A percentile compares a stretch with the other conserved stretches of the same genome.
Conservation (phyloP, 2,113 vertebrate genomes). For the Odontesthes bonariensis region DNA sequence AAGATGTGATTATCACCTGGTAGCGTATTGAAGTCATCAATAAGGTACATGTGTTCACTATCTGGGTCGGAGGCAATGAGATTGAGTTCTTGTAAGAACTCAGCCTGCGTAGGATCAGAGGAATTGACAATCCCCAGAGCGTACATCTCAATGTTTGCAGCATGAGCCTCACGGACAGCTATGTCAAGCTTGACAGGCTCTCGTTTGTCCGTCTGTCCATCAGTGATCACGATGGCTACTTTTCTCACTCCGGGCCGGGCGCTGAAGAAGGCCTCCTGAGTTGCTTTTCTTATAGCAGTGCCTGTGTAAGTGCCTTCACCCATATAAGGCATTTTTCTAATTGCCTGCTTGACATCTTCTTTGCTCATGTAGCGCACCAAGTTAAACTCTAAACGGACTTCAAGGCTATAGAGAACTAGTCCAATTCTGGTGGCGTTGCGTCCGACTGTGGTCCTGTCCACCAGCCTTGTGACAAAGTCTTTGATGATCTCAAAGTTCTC, state of each 20-base stretch:
- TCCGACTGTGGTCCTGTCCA: constrained; percentile 90
- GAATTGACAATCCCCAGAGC: constrained; percentile 91
- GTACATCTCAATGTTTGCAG: constrained; percentile 92
- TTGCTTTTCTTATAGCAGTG: constrained; percentile 90
- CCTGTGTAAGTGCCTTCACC: constrained; percentile 93
- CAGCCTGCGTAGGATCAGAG: constrained; percentile 86
- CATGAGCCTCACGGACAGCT: constrained; percentile 89
- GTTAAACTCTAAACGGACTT: constrained; percentile 89
- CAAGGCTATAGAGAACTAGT: constrained; percentile 90
- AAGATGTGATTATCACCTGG: constrained; percentile 80
- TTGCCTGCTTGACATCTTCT: constrained; percentile 88
- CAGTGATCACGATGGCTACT: constrained; percentile 91
- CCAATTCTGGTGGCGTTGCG: constrained; percentile 91
- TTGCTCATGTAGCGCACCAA: constrained; percentile 85
- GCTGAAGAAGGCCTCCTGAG: constrained; percentile 89
- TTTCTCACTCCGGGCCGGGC: constrained; percentile 87
- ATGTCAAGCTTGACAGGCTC: constrained; percentile 90
- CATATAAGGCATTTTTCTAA: constrained; percentile 90
- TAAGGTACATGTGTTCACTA: constrained; percentile 90
- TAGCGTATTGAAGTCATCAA: constrained; percentile 91
- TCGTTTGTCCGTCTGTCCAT: constrained; percentile 90
- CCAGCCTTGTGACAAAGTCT: constrained; percentile 90
- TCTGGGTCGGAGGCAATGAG: constrained; percentile 93
- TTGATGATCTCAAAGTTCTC: constrained; percentile 95
- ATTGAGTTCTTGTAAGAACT: constrained; percentile 90